Evolutionary conservation across 2,113 vertebrate genomes (phyloP), one percentile per base, ranked within the genome.

Genomic region (Coracopsis vasa): DNA sequence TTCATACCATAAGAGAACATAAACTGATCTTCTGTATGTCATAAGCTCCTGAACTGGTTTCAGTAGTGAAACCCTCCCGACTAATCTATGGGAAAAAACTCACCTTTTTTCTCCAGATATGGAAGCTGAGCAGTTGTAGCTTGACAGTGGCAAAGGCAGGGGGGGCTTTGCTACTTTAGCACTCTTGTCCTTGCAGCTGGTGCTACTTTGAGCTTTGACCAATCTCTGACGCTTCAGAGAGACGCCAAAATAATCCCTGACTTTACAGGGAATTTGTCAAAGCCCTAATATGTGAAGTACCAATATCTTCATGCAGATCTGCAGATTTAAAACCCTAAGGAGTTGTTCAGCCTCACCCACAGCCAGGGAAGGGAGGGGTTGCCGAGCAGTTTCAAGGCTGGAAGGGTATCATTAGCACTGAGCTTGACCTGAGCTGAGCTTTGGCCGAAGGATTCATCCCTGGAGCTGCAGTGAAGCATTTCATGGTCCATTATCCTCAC

Each of bases 401-500:
- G 45, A 91, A 84, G 65, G 12, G 13, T 82, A 24, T 92, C 66
- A 28, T 91, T 92, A 96, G 91, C 70, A 60, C 83, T 24, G 77
- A 91, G 80, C 74, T 78, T 92, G 86, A 95, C 96, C 91, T 84
- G 69, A 91, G 72, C 62, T 91, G 93, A 95, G 81, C 90, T 90
- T 84, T 96, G 93, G 92, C 93, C 58, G 44, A 77, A 56, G 87
- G 91, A 82, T 91, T 88, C 37, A 44, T 95, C 81, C 81, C 73
- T 56, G 44, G 74, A 91, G 90, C 78, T 53, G 78, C 73, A 91
- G 4, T 77, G 93, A 90, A 86, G 58, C 66, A 73, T 91, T 95
- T 95, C 73, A 82, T 73, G 91, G 89, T 88, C 95, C 85, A 82
- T 96, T 95, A 95, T 92, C 67, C 62, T 92, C 87, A 29, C 94